Conservation (phyloP, 2,797 vertebrate genomes). For the Xenopus petersii region DNA sequence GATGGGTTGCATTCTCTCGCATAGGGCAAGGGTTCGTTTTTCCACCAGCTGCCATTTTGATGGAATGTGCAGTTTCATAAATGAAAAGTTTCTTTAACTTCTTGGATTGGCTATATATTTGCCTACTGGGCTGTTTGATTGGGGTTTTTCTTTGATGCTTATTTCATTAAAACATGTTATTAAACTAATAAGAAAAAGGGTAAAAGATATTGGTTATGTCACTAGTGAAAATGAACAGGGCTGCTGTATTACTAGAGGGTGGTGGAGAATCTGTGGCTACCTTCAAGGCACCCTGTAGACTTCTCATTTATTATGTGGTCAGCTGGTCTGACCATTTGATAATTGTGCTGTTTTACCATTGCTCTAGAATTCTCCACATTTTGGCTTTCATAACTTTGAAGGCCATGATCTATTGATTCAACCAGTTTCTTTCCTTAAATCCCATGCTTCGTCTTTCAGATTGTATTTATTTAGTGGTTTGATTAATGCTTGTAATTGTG, state of each 20-base stretch:
- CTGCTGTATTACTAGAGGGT: not conserved
- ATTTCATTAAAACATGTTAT: not conserved
- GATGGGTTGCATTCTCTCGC: not conserved
- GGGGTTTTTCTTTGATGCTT: not conserved
- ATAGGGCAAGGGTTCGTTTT: not conserved
- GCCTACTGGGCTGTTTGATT: not conserved
- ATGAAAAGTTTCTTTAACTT: not conserved
- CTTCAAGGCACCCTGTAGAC: not conserved
- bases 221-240: not conserved
- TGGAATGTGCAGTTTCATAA: not conserved
- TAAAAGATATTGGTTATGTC: not conserved
- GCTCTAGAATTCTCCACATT: not conserved
- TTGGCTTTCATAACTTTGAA: not conserved
- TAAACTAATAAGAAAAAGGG: not conserved
- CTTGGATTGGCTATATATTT: not conserved
- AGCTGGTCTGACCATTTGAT: constrained; percentile 33
- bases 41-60: not conserved
- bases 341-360: constrained; percentile 25
- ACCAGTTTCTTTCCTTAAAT: not conserved
- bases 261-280: not conserved
- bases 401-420: not conserved
- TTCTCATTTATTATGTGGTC: constrained; percentile 18
- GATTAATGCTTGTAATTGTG: not conserved
- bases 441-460: not conserved
- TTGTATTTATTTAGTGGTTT: not conserved